Conservation (phyloP, 2,888 invertebrate genomes). For the Cheilosia vulpina region DNA sequence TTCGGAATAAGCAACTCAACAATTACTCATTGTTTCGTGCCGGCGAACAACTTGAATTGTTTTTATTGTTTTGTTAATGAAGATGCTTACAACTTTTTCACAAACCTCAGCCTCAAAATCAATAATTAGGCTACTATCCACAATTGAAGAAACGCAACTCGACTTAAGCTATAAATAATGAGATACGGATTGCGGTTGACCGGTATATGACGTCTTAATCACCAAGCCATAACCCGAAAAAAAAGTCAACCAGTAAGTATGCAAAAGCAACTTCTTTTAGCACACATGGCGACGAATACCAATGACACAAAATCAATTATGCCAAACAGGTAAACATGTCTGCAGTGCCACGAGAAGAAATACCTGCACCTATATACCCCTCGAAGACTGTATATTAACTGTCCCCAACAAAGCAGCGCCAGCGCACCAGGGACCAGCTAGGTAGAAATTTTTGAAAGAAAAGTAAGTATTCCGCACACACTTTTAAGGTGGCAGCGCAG, state of each 20-base stretch:
- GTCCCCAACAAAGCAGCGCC: slow-evolving; percentile 41
- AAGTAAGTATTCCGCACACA: slow-evolving; percentile 68
- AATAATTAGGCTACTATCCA: slow-evolving; percentile 25
- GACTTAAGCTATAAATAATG: slow-evolving; percentile 39
- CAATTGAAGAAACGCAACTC: slow-evolving; percentile 10
- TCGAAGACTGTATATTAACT: slow-evolving; percentile 49
- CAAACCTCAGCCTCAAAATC: slow-evolving; percentile 2
- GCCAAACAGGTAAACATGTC: slow-evolving; percentile 53
- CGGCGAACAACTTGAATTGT: background rate
- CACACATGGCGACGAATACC: slow-evolving; percentile 64
- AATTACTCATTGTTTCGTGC: slow-evolving; percentile 21
- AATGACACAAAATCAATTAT: slow-evolving; percentile 66
- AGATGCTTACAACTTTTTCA: slow-evolving; percentile 10
- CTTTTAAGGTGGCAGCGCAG: slow-evolving; percentile 13
- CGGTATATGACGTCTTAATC: slow-evolving; percentile 46
- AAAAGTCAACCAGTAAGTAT: slow-evolving; percentile 52
- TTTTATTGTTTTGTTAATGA: background rate
- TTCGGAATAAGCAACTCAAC: background rate
- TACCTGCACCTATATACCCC: slow-evolving; percentile 60
- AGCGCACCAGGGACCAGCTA: slow-evolving; percentile 9
- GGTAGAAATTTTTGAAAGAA: slow-evolving; percentile 70
- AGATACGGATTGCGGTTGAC: slow-evolving; percentile 37
- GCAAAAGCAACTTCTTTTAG: slow-evolving; percentile 67
- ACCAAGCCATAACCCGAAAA: slow-evolving; percentile 11
- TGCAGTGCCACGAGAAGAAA: slow-evolving; percentile 51